These are phyloP conservation scores for Aleiodes alternator DNA, from an alignment of 2,888 invertebrate species.

Conservation along the genomic window DNA sequence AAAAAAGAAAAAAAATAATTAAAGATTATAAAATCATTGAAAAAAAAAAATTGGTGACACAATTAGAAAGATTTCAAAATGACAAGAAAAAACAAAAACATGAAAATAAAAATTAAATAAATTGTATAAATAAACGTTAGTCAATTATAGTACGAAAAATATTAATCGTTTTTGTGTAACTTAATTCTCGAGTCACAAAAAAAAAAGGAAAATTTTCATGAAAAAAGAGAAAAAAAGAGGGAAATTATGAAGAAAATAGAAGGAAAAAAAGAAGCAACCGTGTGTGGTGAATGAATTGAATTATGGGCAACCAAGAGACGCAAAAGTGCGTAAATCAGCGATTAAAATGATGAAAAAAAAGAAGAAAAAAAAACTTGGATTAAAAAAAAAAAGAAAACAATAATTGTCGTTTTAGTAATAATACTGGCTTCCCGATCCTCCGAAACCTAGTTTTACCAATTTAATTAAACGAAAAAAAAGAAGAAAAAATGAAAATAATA, in stretches of 20 bases:
- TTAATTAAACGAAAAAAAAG: conserved; percentile 57
- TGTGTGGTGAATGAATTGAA: conserved; percentile 62
- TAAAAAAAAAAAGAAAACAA: conserved; percentile 56
- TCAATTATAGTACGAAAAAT: conserved; percentile 70
- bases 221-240: conserved; percentile 50
- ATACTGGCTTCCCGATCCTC: conserved; percentile 75
- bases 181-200: conserved; percentile 62
- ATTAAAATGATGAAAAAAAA: neutral
- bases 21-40: conserved; percentile 7
- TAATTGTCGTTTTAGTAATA: conserved; percentile 70
- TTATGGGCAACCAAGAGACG: conserved; percentile 72
- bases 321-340: conserved; percentile 27
- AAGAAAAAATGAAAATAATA: conserved; percentile 63
- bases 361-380: conserved; percentile 10
- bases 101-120: conserved; percentile 56
- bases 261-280: conserved; percentile 35
- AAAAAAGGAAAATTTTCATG: conserved; percentile 51
- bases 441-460: conserved; percentile 72
- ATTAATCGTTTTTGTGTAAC: conserved; percentile 71
- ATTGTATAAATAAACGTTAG: conserved; percentile 72
- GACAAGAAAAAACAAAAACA: conserved; percentile 11
- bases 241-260: conserved; percentile 28
- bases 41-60: conserved; percentile 47
- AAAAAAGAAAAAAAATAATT: conserved; percentile 4
- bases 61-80: neutral